These are phyloP conservation scores for Thereva unica DNA, from an alignment of 2,888 invertebrate genomes.

Conservation along the genomic window DNA sequence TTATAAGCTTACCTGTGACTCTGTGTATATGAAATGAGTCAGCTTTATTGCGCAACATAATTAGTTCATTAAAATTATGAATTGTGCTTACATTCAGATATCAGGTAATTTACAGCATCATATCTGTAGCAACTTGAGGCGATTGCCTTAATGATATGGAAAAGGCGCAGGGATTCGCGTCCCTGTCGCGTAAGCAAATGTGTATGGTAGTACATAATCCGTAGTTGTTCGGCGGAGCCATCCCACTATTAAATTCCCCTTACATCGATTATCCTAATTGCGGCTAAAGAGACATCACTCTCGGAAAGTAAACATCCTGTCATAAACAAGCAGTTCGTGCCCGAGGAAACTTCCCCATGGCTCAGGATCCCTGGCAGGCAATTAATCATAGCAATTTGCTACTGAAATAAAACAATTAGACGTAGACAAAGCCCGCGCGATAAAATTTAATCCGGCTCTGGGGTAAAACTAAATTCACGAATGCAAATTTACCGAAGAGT, in stretches of 20 bases:
- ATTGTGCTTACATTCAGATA: too few species aligned
- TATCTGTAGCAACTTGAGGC: too few species aligned
- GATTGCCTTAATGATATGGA: too few species aligned
- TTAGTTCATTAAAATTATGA: too few species aligned
- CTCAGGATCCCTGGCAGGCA: slow-evolving; percentile 17
- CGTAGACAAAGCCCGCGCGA: slow-evolving; percentile 29
- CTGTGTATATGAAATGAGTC: too few species aligned
- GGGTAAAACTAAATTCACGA: slow-evolving; percentile 16
- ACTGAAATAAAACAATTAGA: slow-evolving; percentile 35
- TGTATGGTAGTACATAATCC: too few species aligned
- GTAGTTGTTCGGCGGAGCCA: too few species aligned
- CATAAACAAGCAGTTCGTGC: slow-evolving; percentile 4
- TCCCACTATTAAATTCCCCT: background rate
- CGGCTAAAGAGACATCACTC: background rate
- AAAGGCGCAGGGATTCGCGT: too few species aligned
- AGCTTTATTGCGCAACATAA: too few species aligned
- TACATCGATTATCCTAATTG: slow-evolving; percentile 17
- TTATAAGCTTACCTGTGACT: too few species aligned
- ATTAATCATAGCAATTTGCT: slow-evolving; percentile 34
- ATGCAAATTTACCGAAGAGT: slow-evolving; percentile 33
- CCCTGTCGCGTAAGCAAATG: too few species aligned
- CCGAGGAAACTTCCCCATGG: background rate
- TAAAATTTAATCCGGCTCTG: slow-evolving; percentile 31
- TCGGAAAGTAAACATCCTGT: slow-evolving; percentile 8
- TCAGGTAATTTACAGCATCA: too few species aligned